Evolutionary conservation across 2,888 invertebrate species (phyloP).

Genomic region (Caenorhabditis uteleia): DNA sequence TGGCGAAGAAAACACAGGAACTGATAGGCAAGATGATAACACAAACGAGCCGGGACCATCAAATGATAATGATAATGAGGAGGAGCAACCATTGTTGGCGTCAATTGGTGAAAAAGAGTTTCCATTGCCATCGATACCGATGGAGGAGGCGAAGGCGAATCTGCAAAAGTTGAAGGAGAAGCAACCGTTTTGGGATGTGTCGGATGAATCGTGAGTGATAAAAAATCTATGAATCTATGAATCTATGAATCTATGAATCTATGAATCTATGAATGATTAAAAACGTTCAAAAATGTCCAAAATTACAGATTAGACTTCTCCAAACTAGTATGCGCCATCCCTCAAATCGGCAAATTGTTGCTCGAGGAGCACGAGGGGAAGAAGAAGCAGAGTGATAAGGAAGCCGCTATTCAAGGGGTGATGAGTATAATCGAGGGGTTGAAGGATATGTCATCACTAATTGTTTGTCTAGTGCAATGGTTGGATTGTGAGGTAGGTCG

Average conservation of each 20-base stretch:
- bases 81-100: background rate
- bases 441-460: slow-evolving; percentile 12
- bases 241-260: too few species aligned
- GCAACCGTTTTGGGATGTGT: slow-evolving; percentile 14
- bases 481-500: slow-evolving; percentile 17
- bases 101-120: background rate
- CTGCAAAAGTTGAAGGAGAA: slow-evolving; percentile 18
- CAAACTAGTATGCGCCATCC: slow-evolving; percentile 13
- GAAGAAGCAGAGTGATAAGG: slow-evolving; percentile 10
- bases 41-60: background rate
- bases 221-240: too few species aligned
- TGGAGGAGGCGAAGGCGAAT: slow-evolving; percentile 1
- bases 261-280: too few species aligned
- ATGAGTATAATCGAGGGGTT: slow-evolving; percentile 20
- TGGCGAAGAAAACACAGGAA: slow-evolving; percentile 6
- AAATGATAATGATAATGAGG: background rate
- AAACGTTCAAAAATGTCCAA: background rate
- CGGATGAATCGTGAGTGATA: background rate
- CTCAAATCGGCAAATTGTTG: slow-evolving; percentile 18
- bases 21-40: slow-evolving; percentile 1
- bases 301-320: slow-evolving; percentile 7
- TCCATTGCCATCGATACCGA: slow-evolving; percentile 6
- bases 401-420: slow-evolving; percentile 14
- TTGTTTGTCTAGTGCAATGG: slow-evolving; percentile 35
- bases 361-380: slow-evolving; percentile 25